A percentile compares a stretch with the other conserved stretches of the same genome.
phyloP scores from a whole-genome alignment of 2,888 invertebrate genomes.

The Branchellion lobata region DNA sequence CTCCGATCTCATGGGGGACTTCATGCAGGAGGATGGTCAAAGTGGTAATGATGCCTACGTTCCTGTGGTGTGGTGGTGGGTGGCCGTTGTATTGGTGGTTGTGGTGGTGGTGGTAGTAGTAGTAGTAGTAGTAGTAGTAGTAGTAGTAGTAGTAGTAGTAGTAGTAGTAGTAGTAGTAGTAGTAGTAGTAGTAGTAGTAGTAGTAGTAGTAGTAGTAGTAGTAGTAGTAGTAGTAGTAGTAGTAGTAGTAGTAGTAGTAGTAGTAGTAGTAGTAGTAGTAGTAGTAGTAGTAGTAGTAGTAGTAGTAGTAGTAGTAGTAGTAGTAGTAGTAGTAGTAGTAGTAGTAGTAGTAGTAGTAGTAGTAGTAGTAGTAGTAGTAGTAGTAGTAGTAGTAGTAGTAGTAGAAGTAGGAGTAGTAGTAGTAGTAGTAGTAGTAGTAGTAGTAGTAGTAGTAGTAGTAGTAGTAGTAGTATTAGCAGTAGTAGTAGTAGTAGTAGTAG shows the following conservation, averaged over 20 bases:
- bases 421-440: constrained; percentile 11
- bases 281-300: constrained; percentile 27
- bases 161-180: constrained; percentile 8
- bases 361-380: not conserved
- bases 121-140: not conserved
- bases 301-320: constrained; percentile 36
- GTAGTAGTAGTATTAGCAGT: too few species aligned
- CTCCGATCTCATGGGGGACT: constrained; percentile 98
- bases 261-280: constrained; percentile 32
- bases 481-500: constrained; percentile 9
- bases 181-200: constrained; percentile 15
- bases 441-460: constrained; percentile 15
- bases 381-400: constrained; percentile 15
- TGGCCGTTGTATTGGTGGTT: not conserved
- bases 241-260: constrained; percentile 22
- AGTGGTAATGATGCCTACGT: constrained; percentile 70
- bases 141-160: not conserved
- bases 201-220: constrained; percentile 14
- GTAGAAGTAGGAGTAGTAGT: too few species aligned
- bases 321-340: constrained; percentile 34
- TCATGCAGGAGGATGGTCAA: constrained; percentile 94
- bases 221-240: constrained; percentile 14
- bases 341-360: constrained; percentile 26
- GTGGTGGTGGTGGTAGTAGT: too few species aligned
- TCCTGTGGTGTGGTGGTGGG: constrained; percentile 16